Base-by-base conservation (phyloP, 2,113 vertebrate species). In the Sander lucioperca region DNA sequence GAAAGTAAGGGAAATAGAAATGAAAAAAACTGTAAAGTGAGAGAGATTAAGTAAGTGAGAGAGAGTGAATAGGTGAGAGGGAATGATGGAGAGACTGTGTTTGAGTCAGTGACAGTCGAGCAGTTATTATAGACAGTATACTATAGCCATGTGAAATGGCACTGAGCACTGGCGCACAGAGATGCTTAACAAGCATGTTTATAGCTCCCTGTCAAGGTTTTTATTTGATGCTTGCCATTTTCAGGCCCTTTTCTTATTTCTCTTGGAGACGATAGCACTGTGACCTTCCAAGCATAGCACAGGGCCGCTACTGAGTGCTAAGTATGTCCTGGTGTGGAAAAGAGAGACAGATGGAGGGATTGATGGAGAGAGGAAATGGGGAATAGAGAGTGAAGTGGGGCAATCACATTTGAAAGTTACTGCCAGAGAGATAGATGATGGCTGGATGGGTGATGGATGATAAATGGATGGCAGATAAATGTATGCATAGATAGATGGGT, bases 161-260 rank as follows among this genome's bases (percentile, higher is more conserved):
- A 79, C 61, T 53, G 51, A 83, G 65, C 54, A 16, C 51, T 68
- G 74, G 72, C 69, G 3, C 56, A 51, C 25, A 64, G 54, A 87
- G 86, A 90, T 63, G 80, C 81, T 91, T 90, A 83, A 90, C 82
- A 80, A 80, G 70, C 57, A 76, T 82, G 73, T 92, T 91, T 93
- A 91, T 92, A 69, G 88, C 84, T 88, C 80, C 74, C 86, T 92
- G 89, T 89, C 88, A 90, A 71, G 69, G 53, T 80, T 93, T 93
- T 93, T 87, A 92, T 92, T 91, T 86, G 79, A 89, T 79, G 84
- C 50, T 86, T 23, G 9, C 77, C 27, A 2, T 86, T 87, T 84
- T 81, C 36, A 68, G 68, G 54, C 30, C 56, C 19, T 76, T 81
- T 82, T 73, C 54, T 82, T 93, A 88, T 93, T 93, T 90, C 80